Base-by-base conservation (phyloP, 2,113 vertebrate genomes). In the Larimichthys crocea region DNA sequence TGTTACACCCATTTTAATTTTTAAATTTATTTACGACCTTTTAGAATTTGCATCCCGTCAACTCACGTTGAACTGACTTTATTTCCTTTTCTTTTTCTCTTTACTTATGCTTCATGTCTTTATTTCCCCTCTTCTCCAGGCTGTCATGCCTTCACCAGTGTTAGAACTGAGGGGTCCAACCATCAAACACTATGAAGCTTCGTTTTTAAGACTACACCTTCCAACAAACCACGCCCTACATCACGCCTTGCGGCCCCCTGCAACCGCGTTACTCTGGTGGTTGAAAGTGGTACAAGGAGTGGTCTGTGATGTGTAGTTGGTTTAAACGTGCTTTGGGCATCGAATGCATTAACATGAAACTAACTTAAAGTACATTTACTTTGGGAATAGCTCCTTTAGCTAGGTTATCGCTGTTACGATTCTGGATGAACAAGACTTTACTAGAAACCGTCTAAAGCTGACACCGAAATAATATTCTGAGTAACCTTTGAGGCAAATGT, bases 201-300 rank as follows among this genome's bases (percentile, higher is more conserved):
- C 96, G 17, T 99, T 97, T 11, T 76, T 97, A 66, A 10, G 98
- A 99, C 71, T 98, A 96, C 80, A 95, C 92, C 42, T 98, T 99
- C 85, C 98, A 98, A 63, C 97, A 96, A 46, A 85, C 96, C 24
- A 94, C 95, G 10, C 96, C 96, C 29, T 97, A 96, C 50, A 96
- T 99, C 96, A 96, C 14, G 94, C 96, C 42, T 90, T 99, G 66
- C 90, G 97, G 83, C 82, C 95, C 98, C 22, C 66, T 94, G 96
- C 93, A 99, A 97, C 93, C 95, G 97, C 83, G 95, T 99, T 40
- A 99, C 97, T 61, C 84, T 99, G 89, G 98, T 46, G 5, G 3
- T 48, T n/a, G n/a, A n/a, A n/a, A n/a, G n/a, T n/a, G n/a, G n/a
- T 26, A 17, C n/a, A 65, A 65, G 19, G 4, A 44, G 19, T 42